These are phyloP conservation scores for Lethrus apterus DNA, from an alignment of 1,140 invertebrate species.

Conservation along the genomic window DNA sequence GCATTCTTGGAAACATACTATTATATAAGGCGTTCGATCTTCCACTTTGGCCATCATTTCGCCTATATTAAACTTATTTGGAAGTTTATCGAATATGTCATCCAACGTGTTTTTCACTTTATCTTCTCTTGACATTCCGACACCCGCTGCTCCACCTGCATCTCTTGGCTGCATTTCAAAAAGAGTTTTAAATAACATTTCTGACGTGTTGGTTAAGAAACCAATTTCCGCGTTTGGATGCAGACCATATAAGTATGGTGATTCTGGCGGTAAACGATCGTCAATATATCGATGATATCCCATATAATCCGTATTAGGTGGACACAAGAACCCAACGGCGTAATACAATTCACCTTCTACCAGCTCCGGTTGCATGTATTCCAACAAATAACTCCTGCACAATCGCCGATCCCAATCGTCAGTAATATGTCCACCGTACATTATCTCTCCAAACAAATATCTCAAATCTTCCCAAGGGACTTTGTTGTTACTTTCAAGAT, in stretches of 20 bases:
- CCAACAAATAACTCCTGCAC: constrained; percentile 81
- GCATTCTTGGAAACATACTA: constrained; percentile 92
- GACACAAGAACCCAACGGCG: constrained; percentile 66
- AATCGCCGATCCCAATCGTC: constrained; percentile 91
- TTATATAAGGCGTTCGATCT: constrained; percentile 84
- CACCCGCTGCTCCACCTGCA: constrained; percentile 56
- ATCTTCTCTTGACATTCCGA: constrained; percentile 67
- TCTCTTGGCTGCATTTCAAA: constrained; percentile 89
- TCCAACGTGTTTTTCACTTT: constrained; percentile 70
- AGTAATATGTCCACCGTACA: constrained; percentile 95
- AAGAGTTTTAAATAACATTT: constrained; percentile 80
- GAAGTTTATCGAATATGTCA: constrained; percentile 83
- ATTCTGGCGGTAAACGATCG: constrained; percentile 77
- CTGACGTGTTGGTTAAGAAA: constrained; percentile 79
- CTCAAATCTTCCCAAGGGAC: constrained; percentile 90
- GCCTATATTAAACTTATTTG: constrained; percentile 78
- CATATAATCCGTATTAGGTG: constrained; percentile 78
- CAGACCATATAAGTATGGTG: constrained; percentile 82
- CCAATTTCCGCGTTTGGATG: constrained; percentile 95
- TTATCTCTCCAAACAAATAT: constrained; percentile 92
- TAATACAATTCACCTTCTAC: constrained; percentile 28
- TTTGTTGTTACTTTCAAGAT: constrained; percentile 80
- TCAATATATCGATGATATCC: constrained; percentile 90
- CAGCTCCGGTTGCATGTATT: constrained; percentile 79
- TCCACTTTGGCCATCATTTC: constrained; percentile 84